These are phyloP conservation scores for Globodera ellingtonae DNA, from an alignment of 1,140 invertebrate genomes.

Conservation along the genomic window DNA sequence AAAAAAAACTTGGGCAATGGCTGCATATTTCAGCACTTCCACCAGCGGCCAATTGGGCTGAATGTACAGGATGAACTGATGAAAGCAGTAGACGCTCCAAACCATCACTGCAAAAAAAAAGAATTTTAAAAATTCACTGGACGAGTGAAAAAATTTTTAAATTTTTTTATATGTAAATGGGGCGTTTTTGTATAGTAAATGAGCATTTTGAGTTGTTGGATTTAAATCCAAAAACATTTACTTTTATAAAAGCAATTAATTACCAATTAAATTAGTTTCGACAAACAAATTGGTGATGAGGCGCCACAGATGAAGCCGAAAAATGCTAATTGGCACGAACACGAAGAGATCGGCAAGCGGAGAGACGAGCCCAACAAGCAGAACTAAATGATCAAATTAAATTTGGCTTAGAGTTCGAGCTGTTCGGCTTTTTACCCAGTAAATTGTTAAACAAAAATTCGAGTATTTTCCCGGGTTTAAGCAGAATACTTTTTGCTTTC, in stretches of 20 bases:
- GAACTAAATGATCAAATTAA: conserved; percentile 16
- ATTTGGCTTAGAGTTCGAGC: background rate
- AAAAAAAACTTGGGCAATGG: conserved; percentile 42
- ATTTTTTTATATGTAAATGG: too few relatives aligned
- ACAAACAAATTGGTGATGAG: conserved; percentile 38
- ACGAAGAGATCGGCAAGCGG: conserved; percentile 37
- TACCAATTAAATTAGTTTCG: conserved; percentile 49
- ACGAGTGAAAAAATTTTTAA: background rate
- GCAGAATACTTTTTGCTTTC: background rate
- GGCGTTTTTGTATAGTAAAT: too few relatives aligned
- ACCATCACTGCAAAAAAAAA: conserved; percentile 38
- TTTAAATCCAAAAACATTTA: too few relatives aligned
- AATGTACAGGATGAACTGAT: conserved; percentile 53
- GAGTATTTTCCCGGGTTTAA: background rate
- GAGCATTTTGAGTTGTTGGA: too few relatives aligned
- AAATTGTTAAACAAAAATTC: background rate
- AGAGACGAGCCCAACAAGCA: conserved; percentile 37
- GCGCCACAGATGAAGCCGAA: conserved; percentile 46
- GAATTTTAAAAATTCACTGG: background rate
- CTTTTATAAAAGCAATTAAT: background rate
- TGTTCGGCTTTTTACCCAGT: background rate
- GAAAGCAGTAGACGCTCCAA: conserved; percentile 50
- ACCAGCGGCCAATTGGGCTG: conserved; percentile 48
- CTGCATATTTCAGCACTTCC: conserved; percentile 52
- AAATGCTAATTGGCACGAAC: conserved; percentile 38